Evolutionary conservation across 2,113 vertebrate species (phyloP).

Genomic region (Canis aureus): DNA sequence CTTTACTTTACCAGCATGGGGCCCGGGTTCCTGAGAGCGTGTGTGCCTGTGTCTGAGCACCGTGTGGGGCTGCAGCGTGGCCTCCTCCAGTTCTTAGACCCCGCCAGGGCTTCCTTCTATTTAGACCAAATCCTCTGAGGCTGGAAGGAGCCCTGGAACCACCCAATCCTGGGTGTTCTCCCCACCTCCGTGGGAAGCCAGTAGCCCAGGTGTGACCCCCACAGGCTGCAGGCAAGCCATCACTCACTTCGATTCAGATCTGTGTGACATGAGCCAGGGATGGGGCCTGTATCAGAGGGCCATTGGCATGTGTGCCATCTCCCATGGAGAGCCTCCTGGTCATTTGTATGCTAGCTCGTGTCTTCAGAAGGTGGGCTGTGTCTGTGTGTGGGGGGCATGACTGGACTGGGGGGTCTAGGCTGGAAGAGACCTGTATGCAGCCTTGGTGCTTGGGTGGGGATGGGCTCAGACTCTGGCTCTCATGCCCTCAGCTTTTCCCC

Average conservation of each 20-base stretch:
- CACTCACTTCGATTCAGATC: background rate
- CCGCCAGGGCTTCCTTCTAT: background rate
- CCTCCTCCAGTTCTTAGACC: accelerated
- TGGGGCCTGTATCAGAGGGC: background rate
- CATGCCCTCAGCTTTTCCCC: too few species aligned
- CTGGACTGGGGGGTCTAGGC: background rate
- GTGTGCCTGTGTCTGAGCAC: background rate
- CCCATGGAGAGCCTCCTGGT: accelerated
- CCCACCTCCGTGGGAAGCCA: accelerated
- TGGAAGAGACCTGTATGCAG: accelerated
- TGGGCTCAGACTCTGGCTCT: too few species aligned
- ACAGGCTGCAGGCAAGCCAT: background rate
- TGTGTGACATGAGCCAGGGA: background rate
- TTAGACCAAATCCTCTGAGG: accelerated
- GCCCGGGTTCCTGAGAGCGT: background rate
- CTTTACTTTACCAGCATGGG: background rate
- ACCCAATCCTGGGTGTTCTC: too few species aligned
- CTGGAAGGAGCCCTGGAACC: accelerated
- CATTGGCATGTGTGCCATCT: accelerated
- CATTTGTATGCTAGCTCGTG: accelerated
- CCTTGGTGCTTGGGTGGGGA: too few species aligned
- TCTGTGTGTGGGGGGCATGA: too few species aligned
- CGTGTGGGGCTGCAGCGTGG: too few species aligned
- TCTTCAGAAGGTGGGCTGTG: background rate
- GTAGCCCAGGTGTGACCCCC: accelerated